Conservation (phyloP, 2,888 invertebrate genomes). For the Chloroclystis v-ata region DNA sequence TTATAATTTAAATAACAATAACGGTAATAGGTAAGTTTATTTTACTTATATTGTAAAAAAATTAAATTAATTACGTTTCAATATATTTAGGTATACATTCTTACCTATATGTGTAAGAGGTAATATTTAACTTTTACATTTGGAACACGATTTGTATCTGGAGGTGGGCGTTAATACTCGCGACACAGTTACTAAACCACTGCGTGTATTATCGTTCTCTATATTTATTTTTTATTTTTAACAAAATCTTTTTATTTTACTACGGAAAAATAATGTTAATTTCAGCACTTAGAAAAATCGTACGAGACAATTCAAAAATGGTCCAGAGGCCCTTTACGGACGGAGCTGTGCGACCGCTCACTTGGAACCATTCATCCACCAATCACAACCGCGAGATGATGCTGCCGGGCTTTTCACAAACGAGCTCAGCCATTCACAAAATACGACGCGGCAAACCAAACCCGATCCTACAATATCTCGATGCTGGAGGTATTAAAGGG, state of each 20-base stretch:
- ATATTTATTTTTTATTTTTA: too few species aligned
- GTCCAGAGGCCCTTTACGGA: conserved; percentile 62
- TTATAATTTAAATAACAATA: not conserved
- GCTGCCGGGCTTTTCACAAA: conserved; percentile 40
- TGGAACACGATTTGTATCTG: too few species aligned
- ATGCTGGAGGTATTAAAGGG: conserved; percentile 37
- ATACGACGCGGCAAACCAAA: conserved; percentile 49
- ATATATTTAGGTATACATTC: too few species aligned
- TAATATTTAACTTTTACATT: too few species aligned
- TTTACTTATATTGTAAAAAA: too few species aligned
- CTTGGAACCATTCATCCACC: conserved; percentile 6
- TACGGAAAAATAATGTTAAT: conserved; percentile 19
- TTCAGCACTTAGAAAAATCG: conserved; percentile 65
- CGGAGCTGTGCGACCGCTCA: conserved; percentile 16
- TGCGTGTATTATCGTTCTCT: too few species aligned
- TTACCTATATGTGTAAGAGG: too few species aligned
- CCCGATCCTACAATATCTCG: conserved; percentile 44
- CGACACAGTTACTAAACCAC: too few species aligned
- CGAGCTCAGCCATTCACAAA: conserved; percentile 45
- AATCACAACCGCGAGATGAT: conserved; percentile 27
- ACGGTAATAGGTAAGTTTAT: too few species aligned
- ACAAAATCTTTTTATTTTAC: too few species aligned
- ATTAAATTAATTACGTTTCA: too few species aligned
- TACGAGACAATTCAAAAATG: conserved; percentile 67
- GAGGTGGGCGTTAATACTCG: too few species aligned